phyloP scores from a whole-genome alignment of 2,888 invertebrate genomes.

The Busseola fusca region DNA sequence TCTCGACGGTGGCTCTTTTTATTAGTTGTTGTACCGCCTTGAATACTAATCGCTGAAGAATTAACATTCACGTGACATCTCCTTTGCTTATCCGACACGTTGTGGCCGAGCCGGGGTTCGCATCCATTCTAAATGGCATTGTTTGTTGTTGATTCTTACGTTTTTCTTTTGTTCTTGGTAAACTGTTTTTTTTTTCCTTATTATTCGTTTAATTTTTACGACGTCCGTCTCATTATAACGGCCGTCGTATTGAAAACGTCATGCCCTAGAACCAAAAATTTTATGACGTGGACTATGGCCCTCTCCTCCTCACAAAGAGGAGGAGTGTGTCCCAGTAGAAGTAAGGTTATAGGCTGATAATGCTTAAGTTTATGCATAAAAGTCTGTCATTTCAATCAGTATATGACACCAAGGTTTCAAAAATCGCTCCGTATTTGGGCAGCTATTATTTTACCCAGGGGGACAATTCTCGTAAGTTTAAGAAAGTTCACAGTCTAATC shows the following conservation, averaged over 20 bases:
- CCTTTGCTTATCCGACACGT: constrained; percentile 70
- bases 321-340: background rate
- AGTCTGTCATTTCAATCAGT: background rate
- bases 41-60: constrained; percentile 83
- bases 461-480: too few species aligned
- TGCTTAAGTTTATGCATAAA: background rate
- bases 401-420: background rate
- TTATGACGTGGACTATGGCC: background rate
- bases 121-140: constrained; percentile 48
- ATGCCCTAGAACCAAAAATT: background rate
- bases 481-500: too few species aligned
- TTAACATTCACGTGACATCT: constrained; percentile 82
- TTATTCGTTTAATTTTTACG: background rate
- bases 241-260: background rate
- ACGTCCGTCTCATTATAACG: background rate
- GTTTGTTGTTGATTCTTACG: constrained; percentile 44
- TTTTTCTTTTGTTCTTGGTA: constrained; percentile 36
- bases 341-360: background rate
- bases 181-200: constrained; percentile 4
- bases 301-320: background rate
- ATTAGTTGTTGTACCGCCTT: constrained; percentile 87
- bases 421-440: background rate
- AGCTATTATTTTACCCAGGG: too few species aligned
- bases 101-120: constrained; percentile 52
- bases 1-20: constrained; percentile 85